phyloP scores from a whole-genome alignment of 2,888 invertebrate species.

The Cerceris rybyensis region DNA sequence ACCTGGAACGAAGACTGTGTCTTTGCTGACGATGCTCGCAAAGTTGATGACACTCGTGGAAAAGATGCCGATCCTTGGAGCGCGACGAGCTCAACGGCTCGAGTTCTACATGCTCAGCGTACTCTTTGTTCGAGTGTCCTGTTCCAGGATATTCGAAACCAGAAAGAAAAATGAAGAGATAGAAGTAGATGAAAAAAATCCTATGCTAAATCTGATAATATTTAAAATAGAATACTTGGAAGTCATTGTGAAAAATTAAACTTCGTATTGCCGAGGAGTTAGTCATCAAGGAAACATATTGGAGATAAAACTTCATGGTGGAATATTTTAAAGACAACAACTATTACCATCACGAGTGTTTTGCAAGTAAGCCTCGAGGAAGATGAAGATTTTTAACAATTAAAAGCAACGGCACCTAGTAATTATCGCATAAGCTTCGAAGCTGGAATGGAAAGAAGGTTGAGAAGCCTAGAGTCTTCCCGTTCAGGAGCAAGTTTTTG shows the following conservation, averaged over 20 bases:
- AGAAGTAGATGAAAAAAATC: too few relatives aligned
- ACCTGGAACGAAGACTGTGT: neutral
- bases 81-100: constrained; percentile 37
- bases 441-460: constrained; percentile 9
- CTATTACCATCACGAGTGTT: too few relatives aligned
- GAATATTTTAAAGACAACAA: too few relatives aligned
- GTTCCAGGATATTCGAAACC: constrained; percentile 27
- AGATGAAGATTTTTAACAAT: neutral
- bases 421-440: constrained; percentile 29
- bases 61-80: constrained; percentile 11
- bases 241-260: too few relatives aligned
- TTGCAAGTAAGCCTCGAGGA: neutral
- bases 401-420: constrained; percentile 23
- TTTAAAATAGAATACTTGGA: too few relatives aligned
- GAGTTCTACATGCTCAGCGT: constrained; percentile 58
- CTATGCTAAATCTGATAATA: too few relatives aligned
- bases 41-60: constrained; percentile 26
- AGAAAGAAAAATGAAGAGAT: neutral
- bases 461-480: constrained; percentile 2
- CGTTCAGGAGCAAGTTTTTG: constrained; percentile 52
- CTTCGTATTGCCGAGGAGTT: too few relatives aligned
- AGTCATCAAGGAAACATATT: too few relatives aligned
- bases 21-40: constrained; percentile 36
- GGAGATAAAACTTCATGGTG: too few relatives aligned
- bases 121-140: constrained; percentile 37